Evolutionary conservation across 2,113 vertebrate genomes (phyloP), one percentile per base, ranked within the genome.

Genomic region (Seriola quinqueradiata): DNA sequence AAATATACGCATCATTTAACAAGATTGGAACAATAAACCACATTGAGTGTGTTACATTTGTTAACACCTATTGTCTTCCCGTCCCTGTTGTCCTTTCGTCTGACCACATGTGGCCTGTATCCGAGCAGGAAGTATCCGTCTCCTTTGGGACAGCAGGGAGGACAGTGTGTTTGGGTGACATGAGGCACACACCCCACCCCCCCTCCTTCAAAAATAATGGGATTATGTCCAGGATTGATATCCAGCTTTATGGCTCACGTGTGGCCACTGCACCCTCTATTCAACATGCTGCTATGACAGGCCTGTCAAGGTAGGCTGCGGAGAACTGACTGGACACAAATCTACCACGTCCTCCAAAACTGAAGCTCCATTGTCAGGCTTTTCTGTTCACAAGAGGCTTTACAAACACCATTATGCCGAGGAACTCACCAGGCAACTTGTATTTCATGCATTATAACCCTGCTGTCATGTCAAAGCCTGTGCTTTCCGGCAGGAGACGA

Each of bases 201-300:
- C 48, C 36, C 48, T 85, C 81, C 81, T 75, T 75, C 84, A 78
- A 68, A 81, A 88, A 90, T 90, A 94, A 92, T 91, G 79, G 86
- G 91, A 92, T 91, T 93, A 93, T 76, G 82, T 84, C 58, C 58
- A 42, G 59, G 89, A 87, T 76, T 88, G 87, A 92, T 90, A 85
- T 88, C 72, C 83, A 82, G 84, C 79, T 90, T 84, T 82, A 75
- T 78, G 81, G 73, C 84, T 87, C 84, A 83, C 71, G 89, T 92
- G 89, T 87, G 81, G 87, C 61, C 82, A 38, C 79, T 23, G 57
- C 63, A 57, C 79, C 67, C 67, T 81, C 77, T 55, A 55, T 73
- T 82, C 63, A 75, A 25, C 76, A 54, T 40, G 74, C 78, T 55
- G 79, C 86, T 77, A 42, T 76, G 69, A 79, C 79, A 71, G 75